phyloP scores from a whole-genome alignment of 2,888 invertebrate genomes.

The Diarsia mendica region DNA sequence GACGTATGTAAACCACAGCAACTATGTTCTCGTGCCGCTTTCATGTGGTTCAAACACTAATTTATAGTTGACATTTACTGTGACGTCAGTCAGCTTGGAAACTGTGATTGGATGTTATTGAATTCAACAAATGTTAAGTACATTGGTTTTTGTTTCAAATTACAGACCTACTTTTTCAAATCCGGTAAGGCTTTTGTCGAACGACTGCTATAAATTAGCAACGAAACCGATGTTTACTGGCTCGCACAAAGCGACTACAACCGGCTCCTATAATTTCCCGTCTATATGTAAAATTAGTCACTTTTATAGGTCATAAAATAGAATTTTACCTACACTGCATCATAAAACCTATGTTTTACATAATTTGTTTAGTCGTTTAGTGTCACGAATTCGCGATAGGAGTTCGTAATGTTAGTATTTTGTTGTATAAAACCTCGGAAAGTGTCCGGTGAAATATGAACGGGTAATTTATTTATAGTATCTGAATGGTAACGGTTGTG shows the following conservation, averaged over 20 bases:
- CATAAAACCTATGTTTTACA: conserved; percentile 62
- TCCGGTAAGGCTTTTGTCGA: not conserved
- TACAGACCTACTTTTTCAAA: not conserved
- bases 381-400: conserved; percentile 31
- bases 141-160: not conserved
- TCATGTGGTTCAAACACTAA: conserved; percentile 46
- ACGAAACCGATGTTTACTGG: conserved; percentile 24
- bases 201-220: conserved; percentile 28
- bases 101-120: conserved; percentile 6
- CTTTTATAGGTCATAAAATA: conserved; percentile 59
- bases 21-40: conserved; percentile 31
- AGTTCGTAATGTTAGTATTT: conserved; percentile 41
- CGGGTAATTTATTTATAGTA: conserved; percentile 51
- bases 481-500: conserved; percentile 62
- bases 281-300: conserved; percentile 54
- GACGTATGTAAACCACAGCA: conserved; percentile 39
- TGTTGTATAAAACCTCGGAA: conserved; percentile 25
- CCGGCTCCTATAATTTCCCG: conserved; percentile 31
- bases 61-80: conserved; percentile 41
- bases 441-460: conserved; percentile 46
- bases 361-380: conserved; percentile 58
- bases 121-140: not conserved
- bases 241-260: conserved; percentile 15
- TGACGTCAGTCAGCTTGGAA: conserved; percentile 15
- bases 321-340: conserved; percentile 45